These are phyloP conservation scores for Darevskia nairensis DNA, from an alignment of 2,797 vertebrate genomes.

Conservation along the genomic window DNA sequence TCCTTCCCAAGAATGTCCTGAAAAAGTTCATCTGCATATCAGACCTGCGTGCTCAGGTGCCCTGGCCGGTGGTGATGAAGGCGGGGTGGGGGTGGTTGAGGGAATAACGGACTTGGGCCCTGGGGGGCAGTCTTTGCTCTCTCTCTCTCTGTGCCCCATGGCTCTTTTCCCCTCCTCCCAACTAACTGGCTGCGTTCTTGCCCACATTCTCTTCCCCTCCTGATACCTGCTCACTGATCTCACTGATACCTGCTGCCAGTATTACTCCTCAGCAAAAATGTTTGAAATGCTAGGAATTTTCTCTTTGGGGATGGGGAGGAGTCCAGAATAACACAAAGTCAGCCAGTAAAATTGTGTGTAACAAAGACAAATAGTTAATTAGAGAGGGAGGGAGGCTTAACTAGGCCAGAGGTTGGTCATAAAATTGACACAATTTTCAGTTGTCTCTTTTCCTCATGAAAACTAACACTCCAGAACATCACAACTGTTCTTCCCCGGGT, in stretches of 20 bases:
- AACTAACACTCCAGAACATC: neutral
- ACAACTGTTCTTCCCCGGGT: neutral
- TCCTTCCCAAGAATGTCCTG: conserved; percentile 97
- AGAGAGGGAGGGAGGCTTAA: neutral
- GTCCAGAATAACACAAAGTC: neutral
- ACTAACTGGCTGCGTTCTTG: neutral
- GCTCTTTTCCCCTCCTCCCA: no score
- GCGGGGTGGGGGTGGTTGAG: neutral
- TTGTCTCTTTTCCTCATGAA: neutral
- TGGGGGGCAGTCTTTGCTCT: accelerated
- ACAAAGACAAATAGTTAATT: neutral
- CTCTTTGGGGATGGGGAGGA: no score
- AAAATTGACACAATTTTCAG: neutral
- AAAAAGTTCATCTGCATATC: conserved; percentile 99
- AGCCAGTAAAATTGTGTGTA: neutral
- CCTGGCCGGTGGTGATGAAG: neutral
- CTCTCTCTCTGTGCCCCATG: neutral
- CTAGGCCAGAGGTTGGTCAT: neutral
- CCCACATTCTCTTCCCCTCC: neutral
- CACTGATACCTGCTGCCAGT: no score
- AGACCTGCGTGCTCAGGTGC: conserved; percentile 94
- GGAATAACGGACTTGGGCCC: neutral
- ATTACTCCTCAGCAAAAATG: neutral
- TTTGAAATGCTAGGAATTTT: neutral
- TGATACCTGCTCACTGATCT: no score